A percentile compares a stretch with the other conserved stretches of the same genome.
Conservation (phyloP, 2,113 vertebrate species). For the Carassius carassius region DNA sequence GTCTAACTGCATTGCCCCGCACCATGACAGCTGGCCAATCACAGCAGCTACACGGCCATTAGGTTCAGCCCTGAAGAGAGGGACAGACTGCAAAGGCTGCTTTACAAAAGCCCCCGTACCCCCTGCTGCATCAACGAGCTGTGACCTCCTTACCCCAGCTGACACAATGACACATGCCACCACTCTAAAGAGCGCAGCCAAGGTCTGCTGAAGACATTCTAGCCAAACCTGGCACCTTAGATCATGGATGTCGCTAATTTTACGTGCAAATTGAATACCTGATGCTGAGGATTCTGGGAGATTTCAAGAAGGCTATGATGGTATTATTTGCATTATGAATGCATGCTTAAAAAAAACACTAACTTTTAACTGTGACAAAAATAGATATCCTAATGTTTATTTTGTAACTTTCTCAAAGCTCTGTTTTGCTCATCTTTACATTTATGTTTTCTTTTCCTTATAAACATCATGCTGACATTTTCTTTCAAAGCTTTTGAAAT, state of each 20-base stretch:
- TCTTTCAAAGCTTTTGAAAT: not conserved
- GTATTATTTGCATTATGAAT: conserved; percentile 22
- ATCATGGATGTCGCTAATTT: not conserved
- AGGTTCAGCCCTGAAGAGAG: conserved; percentile 19
- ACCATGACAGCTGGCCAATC: conserved; percentile 48
- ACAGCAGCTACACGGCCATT: conserved; percentile 22
- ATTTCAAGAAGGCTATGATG: not conserved
- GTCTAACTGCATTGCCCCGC: conserved; percentile 7
- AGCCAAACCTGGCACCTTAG: not conserved
- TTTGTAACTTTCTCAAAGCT: not conserved
- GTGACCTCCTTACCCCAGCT: conserved; percentile 28
- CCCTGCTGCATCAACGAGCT: conserved; percentile 32
- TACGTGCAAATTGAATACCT: not conserved
- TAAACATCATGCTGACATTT: conserved; percentile 14
- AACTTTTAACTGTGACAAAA: not conserved
- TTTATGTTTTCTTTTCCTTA: not conserved
- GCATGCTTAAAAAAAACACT: not conserved
- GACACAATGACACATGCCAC: conserved; percentile 38
- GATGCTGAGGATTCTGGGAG: not conserved
- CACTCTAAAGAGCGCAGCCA: conserved; percentile 8
- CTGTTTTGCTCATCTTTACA: not conserved
- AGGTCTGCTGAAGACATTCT: conserved; percentile 32
- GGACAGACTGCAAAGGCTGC: conserved; percentile 44
- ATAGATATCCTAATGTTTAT: not conserved
- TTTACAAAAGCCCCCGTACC: conserved; percentile 8